These are phyloP conservation scores for Synaphobranchus kaupii DNA, from an alignment of 2,797 vertebrate genomes.

Conservation along the genomic window DNA sequence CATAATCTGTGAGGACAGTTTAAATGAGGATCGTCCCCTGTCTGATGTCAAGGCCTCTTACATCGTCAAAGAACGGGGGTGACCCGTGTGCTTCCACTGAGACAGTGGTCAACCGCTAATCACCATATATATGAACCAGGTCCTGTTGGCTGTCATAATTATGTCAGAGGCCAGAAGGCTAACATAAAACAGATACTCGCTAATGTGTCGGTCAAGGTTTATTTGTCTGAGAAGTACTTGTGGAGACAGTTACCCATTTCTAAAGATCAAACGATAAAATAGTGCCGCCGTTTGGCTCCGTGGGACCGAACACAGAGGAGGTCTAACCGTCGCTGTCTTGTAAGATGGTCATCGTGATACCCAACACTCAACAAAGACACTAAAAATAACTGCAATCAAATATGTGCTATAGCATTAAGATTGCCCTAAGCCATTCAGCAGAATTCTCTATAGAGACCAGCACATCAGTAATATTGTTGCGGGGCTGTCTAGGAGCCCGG, in stretches of 20 bases:
- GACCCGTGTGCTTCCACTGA: not conserved
- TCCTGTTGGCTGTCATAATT: not conserved
- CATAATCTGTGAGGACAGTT: not conserved
- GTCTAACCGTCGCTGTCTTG: not conserved
- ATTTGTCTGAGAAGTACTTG: not conserved
- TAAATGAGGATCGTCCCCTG: not conserved
- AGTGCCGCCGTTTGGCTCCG: not conserved
- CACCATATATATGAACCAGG: not conserved
- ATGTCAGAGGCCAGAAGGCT: not conserved
- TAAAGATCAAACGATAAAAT: not conserved
- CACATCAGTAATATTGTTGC: constrained; percentile 9
- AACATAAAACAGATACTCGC: not conserved
- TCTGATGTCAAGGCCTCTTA: not conserved
- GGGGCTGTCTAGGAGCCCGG: constrained; percentile 17
- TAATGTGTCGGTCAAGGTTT: constrained; percentile 1
- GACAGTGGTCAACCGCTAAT: not conserved
- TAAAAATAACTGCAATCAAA: not conserved
- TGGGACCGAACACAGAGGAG: not conserved
- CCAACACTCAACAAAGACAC: not conserved
- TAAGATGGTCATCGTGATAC: not conserved
- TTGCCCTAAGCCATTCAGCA: not conserved
- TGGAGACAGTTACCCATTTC: not conserved
- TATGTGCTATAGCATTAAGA: not conserved
- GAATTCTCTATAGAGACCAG: not conserved
- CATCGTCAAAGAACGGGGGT: not conserved